Base-by-base conservation (phyloP, 2,797 vertebrate species). In the Macropodus opercularis region DNA sequence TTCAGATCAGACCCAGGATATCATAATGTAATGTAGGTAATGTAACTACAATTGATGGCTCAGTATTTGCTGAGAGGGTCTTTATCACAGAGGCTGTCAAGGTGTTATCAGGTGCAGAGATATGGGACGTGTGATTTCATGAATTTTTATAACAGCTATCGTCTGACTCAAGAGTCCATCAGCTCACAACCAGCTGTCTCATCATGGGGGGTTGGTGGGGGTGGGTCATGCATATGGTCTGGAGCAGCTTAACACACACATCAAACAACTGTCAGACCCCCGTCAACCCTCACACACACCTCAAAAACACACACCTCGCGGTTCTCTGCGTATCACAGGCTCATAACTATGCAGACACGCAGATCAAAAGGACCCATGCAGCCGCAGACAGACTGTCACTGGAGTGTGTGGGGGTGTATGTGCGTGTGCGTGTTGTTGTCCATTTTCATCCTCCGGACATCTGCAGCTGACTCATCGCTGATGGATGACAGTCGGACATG, bases 241-340 rank as follows among this genome's bases (percentile, higher is more conserved):
- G 51, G 19, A 59, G 80, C 88, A 88, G 82, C 78, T 85, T 82
- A 79, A 76, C 72, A 80, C 82, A 69, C 79, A 86, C 83, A 85
- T 85, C 86, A 89, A 85, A 88, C 83, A 79, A 74, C 75, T 82
- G 79, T 77, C 57, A 56, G 34, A 75, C 63, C 63, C 84, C 69
- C 57, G 27, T 71, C 34, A 26, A 19, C 65, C 47, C 31, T 44
- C 72, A 75, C 53, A 51, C 69, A 81, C 76, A 69, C 69, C 53
- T 41, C 51, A 32, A 75, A 40, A 68, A 75, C 68, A 77, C 83
- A 74, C 76, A 79, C 66, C 26, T 73, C 41, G 15, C 22, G 22
- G 39, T 69, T 55, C 31, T 53, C 31, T 42, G 39, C 63, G 65
- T 51, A 43, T 75, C 71, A 63, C 34, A 38, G 50, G 17, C 65